Percentiles rank a stretch among this genome's conserved stretches.
These are phyloP conservation scores for Paracyclopina nana DNA, from an alignment of 1,140 invertebrate species.

Conservation along the genomic window DNA sequence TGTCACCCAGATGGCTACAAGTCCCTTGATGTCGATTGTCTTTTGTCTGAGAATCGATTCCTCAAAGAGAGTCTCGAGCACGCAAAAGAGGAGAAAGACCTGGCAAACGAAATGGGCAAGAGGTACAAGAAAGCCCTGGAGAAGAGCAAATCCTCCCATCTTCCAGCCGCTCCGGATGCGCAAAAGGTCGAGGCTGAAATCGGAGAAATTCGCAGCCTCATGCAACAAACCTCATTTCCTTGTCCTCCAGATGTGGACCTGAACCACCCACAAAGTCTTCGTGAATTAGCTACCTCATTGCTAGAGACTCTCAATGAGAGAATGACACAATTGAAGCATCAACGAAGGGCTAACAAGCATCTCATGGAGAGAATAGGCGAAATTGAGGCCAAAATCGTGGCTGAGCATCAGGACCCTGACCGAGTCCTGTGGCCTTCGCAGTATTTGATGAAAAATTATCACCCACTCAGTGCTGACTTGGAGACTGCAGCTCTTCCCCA, in stretches of 20 bases:
- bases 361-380: neutral
- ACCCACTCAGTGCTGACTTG: neutral
- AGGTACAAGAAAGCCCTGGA: conserved; percentile 14
- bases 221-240: conserved; percentile 10
- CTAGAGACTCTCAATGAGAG: conserved; percentile 66
- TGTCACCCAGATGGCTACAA: conserved; percentile 19
- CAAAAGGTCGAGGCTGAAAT: neutral
- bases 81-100: conserved; percentile 51
- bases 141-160: neutral
- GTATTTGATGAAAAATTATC: conserved; percentile 9
- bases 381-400: neutral
- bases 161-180: neutral
- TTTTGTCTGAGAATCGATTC: conserved; percentile 60
- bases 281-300: conserved; percentile 44
- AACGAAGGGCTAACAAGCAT: conserved; percentile 55
- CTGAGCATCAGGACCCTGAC: neutral
- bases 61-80: conserved; percentile 58
- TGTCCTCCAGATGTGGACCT: conserved; percentile 11
- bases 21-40: conserved; percentile 54
- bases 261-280: neutral
- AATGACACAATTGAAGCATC: conserved; percentile 52
- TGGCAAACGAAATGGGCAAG: conserved; percentile 28
- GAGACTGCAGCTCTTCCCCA: no score
- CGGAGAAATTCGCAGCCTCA: conserved; percentile 2
- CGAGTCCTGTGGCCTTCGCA: neutral